Evolutionary conservation across 2,888 invertebrate genomes (phyloP), one percentile per base, ranked within the genome.

Genomic region (Bombyx huttoni): DNA sequence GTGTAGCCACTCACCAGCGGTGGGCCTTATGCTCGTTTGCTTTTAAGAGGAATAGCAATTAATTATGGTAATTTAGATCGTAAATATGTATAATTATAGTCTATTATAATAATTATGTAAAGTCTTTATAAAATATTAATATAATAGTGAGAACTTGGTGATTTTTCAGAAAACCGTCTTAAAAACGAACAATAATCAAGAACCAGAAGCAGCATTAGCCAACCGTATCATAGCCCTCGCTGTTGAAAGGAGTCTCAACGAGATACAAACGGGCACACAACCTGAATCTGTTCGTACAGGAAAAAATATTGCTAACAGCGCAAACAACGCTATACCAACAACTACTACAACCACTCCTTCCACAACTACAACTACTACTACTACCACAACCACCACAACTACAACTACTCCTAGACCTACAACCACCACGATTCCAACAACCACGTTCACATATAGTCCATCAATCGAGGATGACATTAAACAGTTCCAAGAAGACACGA

Each of bases 181-280:
- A 48, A 81, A 80, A 55, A 78, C 83, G 47, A 78, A 82, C 56
- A 69, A 71, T 50, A 70, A 64, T n/a, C 77, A 80, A 54, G 88
- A 88, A 53, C 81, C 87, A 13, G 89, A 89, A 65, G 76, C 80
- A 51, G 76, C 82, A 13, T 75, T 90, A 55, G 90, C 90, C 33
- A 90, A 90, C 59, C 78, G 90, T 52, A 89, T 90, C 47, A 89
- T 90, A 59, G 89, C 90, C 49, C 70, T 90, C 33, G 90, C 90
- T 46, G 86, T 90, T 13, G 90, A 89, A 64, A 84, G 68, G 63
- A 89, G 89, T 61, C 73, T 89, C 50, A 86, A 73, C 62, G 88
- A 82, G 63, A 82, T 87, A 60, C 78, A 86, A 61, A 68, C 76
- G 13, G 78, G 75, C 48, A 65, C 67, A 48, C 65, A 65, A 53